Base-by-base conservation (phyloP, 2,888 invertebrate species). In the Drosophila paramelanica region DNA sequence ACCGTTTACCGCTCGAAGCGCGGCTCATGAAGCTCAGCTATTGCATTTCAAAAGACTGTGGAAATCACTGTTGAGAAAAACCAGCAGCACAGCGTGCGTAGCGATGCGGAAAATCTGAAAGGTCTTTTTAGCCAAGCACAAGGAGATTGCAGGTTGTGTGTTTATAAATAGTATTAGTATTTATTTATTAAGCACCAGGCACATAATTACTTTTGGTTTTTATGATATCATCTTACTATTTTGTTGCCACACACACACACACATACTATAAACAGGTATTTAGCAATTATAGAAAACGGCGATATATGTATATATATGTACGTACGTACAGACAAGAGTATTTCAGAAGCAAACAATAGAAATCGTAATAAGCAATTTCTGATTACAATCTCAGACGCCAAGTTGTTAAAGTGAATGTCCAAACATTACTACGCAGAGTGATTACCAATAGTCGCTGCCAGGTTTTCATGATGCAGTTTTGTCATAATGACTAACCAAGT, bases 21-120 rank as follows among this genome's bases (percentile, higher is more conserved):
- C 62, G 53, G 38, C 61, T 68, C 66, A 64, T 73, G 84, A 73
- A 77, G 68, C 81, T 67, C 71, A 77, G 68, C 81, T 67, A 59
- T 62, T 70, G 79, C 75, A 72, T 88, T 82, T 79, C 79, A 85
- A 88, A 85, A 88, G 65, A 76, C 67, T 64, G 67, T 67, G 52
- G 50, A 80, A 71, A 69, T 66, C 66, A 52, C 41, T 50, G 67
- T 62, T 17, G 17, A 56, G 52, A 66, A 69, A 55, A 43, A 4
- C 36, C 66, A 52, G 25, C 60, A 72, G 4, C 36, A 64, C 60
- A 72, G 57, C 67, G 81, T 65, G 72, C 64, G 69, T 71, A 81
- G 61, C 86, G 73, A 86, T 71, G 87, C 87, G 83, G 83, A 83
- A 83, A 83, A 88, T 83, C 81, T 77, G 84, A 88, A 74, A 88